phyloP scores from a whole-genome alignment of 1,140 invertebrate genomes.

The Sminthurides bifidus region DNA sequence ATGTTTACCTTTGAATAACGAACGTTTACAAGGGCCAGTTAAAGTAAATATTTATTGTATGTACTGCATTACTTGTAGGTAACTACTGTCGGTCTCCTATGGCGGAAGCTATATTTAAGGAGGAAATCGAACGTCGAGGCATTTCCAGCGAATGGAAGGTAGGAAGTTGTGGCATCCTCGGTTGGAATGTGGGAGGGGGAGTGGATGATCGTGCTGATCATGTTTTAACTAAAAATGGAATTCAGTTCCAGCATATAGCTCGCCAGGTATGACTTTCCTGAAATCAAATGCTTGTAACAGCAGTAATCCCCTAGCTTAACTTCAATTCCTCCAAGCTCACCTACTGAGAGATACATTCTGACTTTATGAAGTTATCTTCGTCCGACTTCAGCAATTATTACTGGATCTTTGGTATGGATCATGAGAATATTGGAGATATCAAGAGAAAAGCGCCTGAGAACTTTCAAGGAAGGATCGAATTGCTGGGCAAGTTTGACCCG shows the following conservation, averaged over 20 bases:
- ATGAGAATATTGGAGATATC: slow-evolving; percentile 61
- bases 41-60: neutral
- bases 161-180: slow-evolving; percentile 74
- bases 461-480: slow-evolving; percentile 54
- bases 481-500: slow-evolving; percentile 72
- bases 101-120: slow-evolving; percentile 75
- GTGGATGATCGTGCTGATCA: slow-evolving; percentile 64
- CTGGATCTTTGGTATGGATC: slow-evolving; percentile 85
- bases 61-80: slow-evolving; percentile 41
- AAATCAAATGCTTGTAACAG: neutral
- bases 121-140: slow-evolving; percentile 51
- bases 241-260: slow-evolving; percentile 59
- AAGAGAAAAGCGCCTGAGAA: slow-evolving; percentile 46
- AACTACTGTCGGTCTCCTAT: slow-evolving; percentile 94
- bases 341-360: slow-evolving; percentile 8
- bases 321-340: too few species aligned
- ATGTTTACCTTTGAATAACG: too few species aligned
- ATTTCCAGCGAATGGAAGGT: slow-evolving; percentile 58
- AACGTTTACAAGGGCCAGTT: neutral
- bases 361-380: slow-evolving; percentile 45
- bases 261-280: slow-evolving; percentile 49
- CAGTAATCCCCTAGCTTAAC: neutral
- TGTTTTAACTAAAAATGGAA: slow-evolving; percentile 56
- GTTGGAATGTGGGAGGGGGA: slow-evolving; percentile 68
- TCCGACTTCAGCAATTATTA: slow-evolving; percentile 66